Conservation (phyloP, 2,113 vertebrate genomes). For the Chionis minor region DNA sequence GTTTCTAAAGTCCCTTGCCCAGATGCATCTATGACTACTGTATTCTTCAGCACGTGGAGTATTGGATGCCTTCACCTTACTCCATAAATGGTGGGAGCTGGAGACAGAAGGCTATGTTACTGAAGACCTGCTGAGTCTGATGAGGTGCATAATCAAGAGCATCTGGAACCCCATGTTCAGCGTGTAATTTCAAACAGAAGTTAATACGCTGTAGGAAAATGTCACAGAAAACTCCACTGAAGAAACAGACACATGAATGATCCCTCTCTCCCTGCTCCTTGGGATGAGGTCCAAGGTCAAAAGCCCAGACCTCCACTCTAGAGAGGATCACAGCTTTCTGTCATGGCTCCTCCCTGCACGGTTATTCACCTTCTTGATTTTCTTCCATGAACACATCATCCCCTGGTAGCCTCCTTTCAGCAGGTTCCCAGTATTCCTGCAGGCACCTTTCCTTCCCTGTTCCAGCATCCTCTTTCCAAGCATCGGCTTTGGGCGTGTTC, state of each 20-base stretch:
- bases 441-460: neutral
- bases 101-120: neutral
- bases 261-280: neutral
- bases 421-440: neutral
- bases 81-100: neutral
- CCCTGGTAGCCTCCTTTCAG: neutral
- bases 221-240: neutral
- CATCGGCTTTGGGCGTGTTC: neutral
- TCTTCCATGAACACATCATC: neutral
- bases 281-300: neutral
- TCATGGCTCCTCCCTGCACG: accelerated
- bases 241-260: neutral
- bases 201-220: neutral
- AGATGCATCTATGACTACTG: neutral
- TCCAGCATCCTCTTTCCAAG: neutral
- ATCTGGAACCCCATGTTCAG: neutral
- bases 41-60: neutral
- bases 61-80: neutral
- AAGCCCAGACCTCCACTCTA: neutral
- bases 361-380: neutral
- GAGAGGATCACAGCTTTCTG: neutral
- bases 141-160: neutral
- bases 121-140: neutral
- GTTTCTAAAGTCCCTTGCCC: neutral
- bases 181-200: neutral